These are phyloP conservation scores for Hyposoter didymator DNA, from an alignment of 2,888 invertebrate genomes.

Conservation along the genomic window DNA sequence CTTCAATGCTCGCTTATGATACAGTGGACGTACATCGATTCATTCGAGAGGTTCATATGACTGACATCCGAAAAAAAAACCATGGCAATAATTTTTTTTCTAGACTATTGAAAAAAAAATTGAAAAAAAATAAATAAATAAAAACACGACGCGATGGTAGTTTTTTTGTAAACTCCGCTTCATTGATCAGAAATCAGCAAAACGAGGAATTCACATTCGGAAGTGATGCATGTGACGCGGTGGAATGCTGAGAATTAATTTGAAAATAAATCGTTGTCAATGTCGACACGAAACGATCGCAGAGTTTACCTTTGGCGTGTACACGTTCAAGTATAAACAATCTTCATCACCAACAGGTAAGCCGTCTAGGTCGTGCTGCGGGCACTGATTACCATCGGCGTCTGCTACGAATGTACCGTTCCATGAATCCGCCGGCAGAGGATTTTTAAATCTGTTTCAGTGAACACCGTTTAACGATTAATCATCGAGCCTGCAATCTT, in stretches of 20 bases:
- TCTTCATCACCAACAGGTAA: constrained; percentile 64
- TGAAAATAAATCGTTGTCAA: neutral
- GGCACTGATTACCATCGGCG: constrained; percentile 63
- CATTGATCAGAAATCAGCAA: neutral
- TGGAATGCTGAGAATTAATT: neutral
- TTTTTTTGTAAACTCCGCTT: neutral
- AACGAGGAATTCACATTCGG: neutral
- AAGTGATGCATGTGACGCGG: neutral
- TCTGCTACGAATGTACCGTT: constrained; percentile 63
- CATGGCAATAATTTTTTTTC: no score
- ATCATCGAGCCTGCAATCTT: constrained; percentile 29
- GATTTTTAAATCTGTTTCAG: constrained; percentile 69
- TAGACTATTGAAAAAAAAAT: neutral
- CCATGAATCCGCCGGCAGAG: constrained; percentile 71
- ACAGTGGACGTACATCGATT: neutral
- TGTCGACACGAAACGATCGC: neutral
- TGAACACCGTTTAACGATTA: constrained; percentile 35
- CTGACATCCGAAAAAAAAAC: neutral
- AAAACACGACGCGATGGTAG: neutral
- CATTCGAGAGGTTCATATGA: neutral
- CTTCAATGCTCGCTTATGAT: neutral
- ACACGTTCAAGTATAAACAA: constrained; percentile 69
- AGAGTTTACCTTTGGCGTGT: constrained; percentile 67
- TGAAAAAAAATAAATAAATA: neutral
- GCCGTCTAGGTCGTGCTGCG: constrained; percentile 60